phyloP scores from a whole-genome alignment of 2,113 vertebrate genomes.

The Thermophis baileyi region DNA sequence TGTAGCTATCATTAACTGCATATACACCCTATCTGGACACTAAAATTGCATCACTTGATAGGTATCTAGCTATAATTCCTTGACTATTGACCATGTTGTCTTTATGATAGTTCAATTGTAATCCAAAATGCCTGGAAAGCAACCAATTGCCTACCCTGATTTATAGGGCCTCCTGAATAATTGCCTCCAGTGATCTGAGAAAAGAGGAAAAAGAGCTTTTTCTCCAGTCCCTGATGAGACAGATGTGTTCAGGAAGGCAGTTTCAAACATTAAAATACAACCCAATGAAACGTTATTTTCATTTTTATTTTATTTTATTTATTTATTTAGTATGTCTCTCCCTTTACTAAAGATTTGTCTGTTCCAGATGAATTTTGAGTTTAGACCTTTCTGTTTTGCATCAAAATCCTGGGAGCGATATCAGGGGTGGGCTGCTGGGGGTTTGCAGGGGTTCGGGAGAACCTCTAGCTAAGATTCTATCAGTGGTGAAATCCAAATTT shows the following conservation, averaged over 20 bases:
- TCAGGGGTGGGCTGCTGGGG: too few species aligned
- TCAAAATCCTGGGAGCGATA: background rate
- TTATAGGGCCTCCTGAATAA: background rate
- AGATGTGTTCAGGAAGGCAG: background rate
- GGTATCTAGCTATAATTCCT: background rate
- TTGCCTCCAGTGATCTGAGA: background rate
- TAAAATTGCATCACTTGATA: background rate
- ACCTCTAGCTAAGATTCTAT: too few species aligned
- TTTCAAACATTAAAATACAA: background rate
- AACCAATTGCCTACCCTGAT: background rate
- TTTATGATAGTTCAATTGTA: background rate
- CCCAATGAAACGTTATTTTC: background rate
- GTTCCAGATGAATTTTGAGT: background rate
- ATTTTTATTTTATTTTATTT: too few species aligned
- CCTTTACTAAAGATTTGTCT: background rate
- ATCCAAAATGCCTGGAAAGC: background rate
- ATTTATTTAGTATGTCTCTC: too few species aligned
- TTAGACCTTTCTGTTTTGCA: background rate
- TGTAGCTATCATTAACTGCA: background rate
- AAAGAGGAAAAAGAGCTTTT: background rate
- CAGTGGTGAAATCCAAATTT: too few species aligned
- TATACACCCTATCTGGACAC: background rate
- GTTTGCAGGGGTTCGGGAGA: too few species aligned
- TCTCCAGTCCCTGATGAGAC: background rate
- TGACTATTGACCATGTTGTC: background rate